Evolutionary conservation across 2,888 invertebrate genomes (phyloP).

Genomic region (Zelleria hepariella): DNA sequence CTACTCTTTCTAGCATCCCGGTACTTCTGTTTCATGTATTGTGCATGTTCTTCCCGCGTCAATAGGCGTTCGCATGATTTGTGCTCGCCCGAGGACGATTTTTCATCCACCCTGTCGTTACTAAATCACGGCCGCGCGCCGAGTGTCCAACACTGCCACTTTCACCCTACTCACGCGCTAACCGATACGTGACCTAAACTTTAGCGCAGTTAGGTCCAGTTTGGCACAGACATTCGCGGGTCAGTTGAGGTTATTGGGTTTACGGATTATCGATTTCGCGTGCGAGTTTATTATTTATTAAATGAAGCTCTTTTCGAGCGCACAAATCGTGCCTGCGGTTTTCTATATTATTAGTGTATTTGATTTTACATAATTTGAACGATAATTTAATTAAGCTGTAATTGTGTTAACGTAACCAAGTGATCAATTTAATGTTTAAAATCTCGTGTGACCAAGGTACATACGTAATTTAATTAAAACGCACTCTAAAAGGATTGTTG

Average conservation of each 20-base stretch:
- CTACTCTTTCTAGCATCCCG: no score
- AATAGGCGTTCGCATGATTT: constrained; percentile 33
- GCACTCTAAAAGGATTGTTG: no score
- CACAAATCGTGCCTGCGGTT: background rate
- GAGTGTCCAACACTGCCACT: constrained; percentile 19
- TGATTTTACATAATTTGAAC: background rate
- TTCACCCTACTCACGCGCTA: constrained; percentile 12
- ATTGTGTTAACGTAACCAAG: no score
- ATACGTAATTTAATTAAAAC: no score
- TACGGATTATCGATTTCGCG: background rate
- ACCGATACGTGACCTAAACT: constrained; percentile 14
- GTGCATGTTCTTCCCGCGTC: constrained; percentile 4
- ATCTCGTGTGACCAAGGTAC: no score
- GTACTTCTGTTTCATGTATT: background rate
- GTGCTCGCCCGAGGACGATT: constrained; percentile 25
- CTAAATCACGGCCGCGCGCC: constrained; percentile 30
- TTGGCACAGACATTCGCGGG: constrained; percentile 9
- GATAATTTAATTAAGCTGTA: no score
- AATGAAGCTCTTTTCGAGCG: background rate
- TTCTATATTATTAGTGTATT: background rate
- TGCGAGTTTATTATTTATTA: constrained; percentile 2
- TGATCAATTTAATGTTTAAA: no score
- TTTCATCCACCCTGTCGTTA: constrained; percentile 29
- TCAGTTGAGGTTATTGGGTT: constrained; percentile 3
- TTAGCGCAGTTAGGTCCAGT: constrained; percentile 8